Percentiles rank a stretch among this genome's conserved stretches.
These are phyloP conservation scores for Danio jaintianensis DNA, from an alignment of 2,797 vertebrate genomes.

Conservation along the genomic window DNA sequence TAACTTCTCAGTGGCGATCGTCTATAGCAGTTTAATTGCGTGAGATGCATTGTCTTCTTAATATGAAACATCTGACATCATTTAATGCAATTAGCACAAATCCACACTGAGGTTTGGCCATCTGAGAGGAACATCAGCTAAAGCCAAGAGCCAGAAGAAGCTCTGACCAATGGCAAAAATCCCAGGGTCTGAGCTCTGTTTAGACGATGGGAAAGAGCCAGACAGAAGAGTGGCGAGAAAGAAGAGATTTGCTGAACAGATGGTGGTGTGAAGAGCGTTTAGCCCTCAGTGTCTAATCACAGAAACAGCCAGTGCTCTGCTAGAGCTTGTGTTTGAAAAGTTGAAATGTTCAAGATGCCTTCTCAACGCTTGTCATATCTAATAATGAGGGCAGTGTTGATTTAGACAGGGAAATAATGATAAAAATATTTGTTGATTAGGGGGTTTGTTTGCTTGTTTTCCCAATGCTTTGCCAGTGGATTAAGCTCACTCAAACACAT, in stretches of 20 bases:
- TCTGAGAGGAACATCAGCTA: background rate
- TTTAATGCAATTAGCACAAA: conserved; percentile 35
- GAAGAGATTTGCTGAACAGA: conserved; percentile 46
- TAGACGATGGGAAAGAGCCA: conserved; percentile 18
- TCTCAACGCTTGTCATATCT: conserved; percentile 9
- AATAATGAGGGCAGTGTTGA: background rate
- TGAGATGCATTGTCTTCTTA: conserved; percentile 11
- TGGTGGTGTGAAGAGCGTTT: conserved; percentile 46
- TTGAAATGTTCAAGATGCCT: conserved; percentile 5
- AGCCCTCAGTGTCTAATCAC: conserved; percentile 7
- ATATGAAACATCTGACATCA: conserved; percentile 17
- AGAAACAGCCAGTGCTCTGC: conserved; percentile 26
- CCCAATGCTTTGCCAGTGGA: background rate
- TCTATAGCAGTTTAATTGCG: background rate
- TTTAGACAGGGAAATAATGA: background rate
- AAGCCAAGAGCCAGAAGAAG: background rate
- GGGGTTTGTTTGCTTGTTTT: background rate
- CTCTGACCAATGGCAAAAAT: conserved; percentile 20
- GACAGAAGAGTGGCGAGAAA: conserved; percentile 15
- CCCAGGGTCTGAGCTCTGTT: conserved; percentile 20
- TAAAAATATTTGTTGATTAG: background rate
- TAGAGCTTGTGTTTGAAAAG: conserved; percentile 22
- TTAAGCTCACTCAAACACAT: background rate
- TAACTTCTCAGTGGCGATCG: no score
- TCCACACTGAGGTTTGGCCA: conserved; percentile 9